phyloP scores from a whole-genome alignment of 2,113 vertebrate species.

The Calidris pugnax region DNA sequence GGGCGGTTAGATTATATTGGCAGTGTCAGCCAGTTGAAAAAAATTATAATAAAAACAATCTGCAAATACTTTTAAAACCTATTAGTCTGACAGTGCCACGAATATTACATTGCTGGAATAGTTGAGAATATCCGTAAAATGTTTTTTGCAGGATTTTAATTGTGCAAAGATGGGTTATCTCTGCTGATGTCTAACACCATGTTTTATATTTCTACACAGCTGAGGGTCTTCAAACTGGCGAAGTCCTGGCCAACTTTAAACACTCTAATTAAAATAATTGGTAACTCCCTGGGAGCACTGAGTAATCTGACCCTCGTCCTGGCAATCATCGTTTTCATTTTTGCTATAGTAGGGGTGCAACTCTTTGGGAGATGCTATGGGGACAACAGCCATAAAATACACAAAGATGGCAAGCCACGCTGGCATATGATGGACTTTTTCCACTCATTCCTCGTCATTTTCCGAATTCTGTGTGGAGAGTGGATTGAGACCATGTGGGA shows the following conservation, averaged over 20 bases:
- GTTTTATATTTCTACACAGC: constrained; percentile 73
- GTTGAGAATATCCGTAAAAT: background rate
- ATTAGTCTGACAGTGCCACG: background rate
- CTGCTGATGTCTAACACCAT: background rate
- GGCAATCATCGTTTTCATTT: constrained; percentile 96
- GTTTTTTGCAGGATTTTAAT: background rate
- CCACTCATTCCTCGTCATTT: constrained; percentile 93
- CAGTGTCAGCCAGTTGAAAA: background rate
- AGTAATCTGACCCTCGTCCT: constrained; percentile 95
- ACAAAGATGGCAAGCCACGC: constrained; percentile 71
- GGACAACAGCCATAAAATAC: constrained; percentile 67
- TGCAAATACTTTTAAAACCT: fast-evolving
- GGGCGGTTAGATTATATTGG: background rate
- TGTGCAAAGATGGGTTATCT: background rate
- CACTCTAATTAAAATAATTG: constrained; percentile 97
- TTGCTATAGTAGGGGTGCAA: constrained; percentile 95
- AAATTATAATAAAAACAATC: background rate
- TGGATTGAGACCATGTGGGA: constrained; percentile 99
- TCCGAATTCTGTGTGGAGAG: constrained; percentile 94
- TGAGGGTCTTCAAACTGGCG: constrained; percentile 96
- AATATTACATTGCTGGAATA: background rate
- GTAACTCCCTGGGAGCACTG: constrained; percentile 92
- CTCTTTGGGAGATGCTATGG: constrained; percentile 87
- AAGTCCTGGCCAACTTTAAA: constrained; percentile 99
- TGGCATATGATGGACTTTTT: constrained; percentile 99